Evolutionary conservation across 2,797 vertebrate species (phyloP).

Genomic region (Poliocrania exsul): DNA sequence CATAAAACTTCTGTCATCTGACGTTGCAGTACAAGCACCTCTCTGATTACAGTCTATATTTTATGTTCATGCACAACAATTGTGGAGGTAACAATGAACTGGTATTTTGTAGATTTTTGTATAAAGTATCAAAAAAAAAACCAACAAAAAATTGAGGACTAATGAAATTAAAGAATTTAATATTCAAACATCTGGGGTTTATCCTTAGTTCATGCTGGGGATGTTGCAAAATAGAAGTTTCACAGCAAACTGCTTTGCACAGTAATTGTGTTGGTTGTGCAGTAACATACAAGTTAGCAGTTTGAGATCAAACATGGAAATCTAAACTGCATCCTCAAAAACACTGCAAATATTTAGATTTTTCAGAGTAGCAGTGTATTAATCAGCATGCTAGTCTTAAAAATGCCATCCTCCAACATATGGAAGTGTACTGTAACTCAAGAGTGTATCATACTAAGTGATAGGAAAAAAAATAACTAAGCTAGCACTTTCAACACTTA

Average conservation of each 20-base stretch:
- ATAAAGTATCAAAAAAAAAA: background rate
- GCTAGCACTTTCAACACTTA: background rate
- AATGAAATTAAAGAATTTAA: background rate
- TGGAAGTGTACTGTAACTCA: background rate
- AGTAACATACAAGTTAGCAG: background rate
- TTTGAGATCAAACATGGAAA: background rate
- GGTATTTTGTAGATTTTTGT: background rate
- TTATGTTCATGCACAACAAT: background rate
- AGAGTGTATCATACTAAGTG: background rate
- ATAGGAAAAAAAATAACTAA: background rate
- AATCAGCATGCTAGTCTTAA: background rate
- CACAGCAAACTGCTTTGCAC: background rate
- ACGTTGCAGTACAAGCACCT: background rate
- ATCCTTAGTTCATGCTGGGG: background rate
- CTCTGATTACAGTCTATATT: background rate
- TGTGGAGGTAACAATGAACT: background rate
- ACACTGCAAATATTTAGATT: background rate
- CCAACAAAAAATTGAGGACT: background rate
- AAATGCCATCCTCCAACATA: background rate
- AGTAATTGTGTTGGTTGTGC: fast-evolving
- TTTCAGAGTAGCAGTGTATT: background rate
- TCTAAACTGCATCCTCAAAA: background rate
- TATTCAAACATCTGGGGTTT: background rate
- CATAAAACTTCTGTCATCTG: background rate
- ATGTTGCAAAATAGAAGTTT: background rate